phyloP scores from a whole-genome alignment of 2,888 invertebrate species.

The Pherbina coryleti region DNA sequence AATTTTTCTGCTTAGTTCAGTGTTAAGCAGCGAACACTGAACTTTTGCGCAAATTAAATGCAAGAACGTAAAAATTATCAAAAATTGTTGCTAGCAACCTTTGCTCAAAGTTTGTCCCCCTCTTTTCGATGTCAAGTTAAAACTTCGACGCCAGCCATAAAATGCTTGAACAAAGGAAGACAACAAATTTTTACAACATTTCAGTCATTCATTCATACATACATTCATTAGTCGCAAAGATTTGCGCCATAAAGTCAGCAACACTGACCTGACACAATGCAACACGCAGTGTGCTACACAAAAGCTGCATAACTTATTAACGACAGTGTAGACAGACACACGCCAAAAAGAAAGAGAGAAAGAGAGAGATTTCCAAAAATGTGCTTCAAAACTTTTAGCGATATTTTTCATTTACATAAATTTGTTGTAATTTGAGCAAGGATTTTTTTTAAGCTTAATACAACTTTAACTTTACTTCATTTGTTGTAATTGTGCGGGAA shows the following conservation, averaged over 20 bases:
- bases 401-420: constrained; percentile 10
- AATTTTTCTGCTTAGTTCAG: background rate
- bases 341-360: background rate
- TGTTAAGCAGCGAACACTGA: background rate
- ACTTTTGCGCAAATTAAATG: background rate
- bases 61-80: constrained; percentile 31
- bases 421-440: background rate
- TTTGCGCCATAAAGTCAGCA: constrained; percentile 8
- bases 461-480: constrained; percentile 4
- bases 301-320: background rate
- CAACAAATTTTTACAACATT: constrained; percentile 26
- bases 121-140: background rate
- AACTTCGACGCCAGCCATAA: constrained; percentile 30
- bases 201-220: constrained; percentile 11
- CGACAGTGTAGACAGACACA: background rate
- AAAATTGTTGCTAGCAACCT: constrained; percentile 15
- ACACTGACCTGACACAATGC: constrained; percentile 31
- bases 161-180: constrained; percentile 30
- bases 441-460: background rate
- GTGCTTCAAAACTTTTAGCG: constrained; percentile 17
- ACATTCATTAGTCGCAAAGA: constrained; percentile 27
- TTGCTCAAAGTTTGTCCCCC: background rate
- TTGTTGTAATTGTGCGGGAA: background rate
- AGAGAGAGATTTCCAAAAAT: background rate
- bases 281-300: background rate